Evolutionary conservation across 2,113 vertebrate species (phyloP).

Genomic region (Platycercus adscitus): DNA sequence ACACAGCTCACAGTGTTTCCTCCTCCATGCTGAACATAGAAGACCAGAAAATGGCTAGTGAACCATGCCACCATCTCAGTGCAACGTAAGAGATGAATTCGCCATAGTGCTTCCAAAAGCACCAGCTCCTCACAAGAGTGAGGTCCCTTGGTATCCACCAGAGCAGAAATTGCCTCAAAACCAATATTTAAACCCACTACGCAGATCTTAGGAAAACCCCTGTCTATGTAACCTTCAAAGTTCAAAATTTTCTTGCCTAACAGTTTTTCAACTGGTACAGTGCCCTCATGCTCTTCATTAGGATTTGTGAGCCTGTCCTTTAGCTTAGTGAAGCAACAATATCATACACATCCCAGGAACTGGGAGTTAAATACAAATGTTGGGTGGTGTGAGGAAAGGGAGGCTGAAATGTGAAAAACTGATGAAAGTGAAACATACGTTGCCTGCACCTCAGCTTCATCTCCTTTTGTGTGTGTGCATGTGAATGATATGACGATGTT

Average conservation of each 20-base stretch:
- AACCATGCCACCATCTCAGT: background rate
- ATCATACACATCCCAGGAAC: background rate
- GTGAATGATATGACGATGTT: background rate
- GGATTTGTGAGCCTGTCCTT: background rate
- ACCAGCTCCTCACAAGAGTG: background rate
- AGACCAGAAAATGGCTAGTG: background rate
- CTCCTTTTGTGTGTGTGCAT: background rate
- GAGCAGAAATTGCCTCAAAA: background rate
- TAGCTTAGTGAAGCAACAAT: background rate
- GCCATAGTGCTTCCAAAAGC: background rate
- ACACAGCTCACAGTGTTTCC: background rate
- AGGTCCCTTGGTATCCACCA: background rate
- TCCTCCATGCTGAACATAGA: background rate
- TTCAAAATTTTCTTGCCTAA: background rate
- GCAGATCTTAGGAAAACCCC: background rate
- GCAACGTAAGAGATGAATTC: background rate
- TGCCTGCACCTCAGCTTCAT: rapidly evolving
- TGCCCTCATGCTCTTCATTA: background rate
- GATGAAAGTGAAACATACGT: background rate
- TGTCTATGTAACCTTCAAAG: background rate
- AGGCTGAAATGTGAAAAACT: background rate
- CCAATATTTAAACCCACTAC: background rate
- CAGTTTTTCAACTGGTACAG: background rate
- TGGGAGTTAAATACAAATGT: background rate
- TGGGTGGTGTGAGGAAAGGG: background rate